Evolutionary conservation across 2,113 vertebrate genomes (phyloP).

Genomic region (Rissa tridactyla): DNA sequence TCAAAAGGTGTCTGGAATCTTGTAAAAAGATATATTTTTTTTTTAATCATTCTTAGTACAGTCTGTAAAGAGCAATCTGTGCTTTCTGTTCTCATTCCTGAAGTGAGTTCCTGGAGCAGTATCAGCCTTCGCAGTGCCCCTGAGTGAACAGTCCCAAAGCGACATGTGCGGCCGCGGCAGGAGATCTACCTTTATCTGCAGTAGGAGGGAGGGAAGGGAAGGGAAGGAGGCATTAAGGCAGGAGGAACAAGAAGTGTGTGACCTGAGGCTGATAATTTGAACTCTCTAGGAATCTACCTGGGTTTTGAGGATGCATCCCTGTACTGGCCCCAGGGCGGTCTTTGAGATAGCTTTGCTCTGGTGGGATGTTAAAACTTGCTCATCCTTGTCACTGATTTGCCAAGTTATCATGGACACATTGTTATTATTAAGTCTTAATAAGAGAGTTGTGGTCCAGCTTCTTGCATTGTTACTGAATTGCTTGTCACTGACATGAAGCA

Average conservation of each 20-base stretch:
- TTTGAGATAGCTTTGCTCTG: neutral
- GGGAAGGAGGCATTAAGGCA: no score
- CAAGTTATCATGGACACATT: accelerated
- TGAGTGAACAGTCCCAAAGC: neutral
- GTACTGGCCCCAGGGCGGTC: no score
- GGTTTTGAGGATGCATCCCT: neutral
- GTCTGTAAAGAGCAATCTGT: neutral
- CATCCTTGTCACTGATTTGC: neutral
- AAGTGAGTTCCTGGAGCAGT: accelerated
- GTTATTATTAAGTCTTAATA: neutral
- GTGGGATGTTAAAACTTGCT: neutral
- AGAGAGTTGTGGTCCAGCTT: neutral
- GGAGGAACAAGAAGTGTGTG: neutral
- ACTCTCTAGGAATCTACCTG: accelerated
- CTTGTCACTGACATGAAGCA: neutral
- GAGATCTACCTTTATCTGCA: neutral
- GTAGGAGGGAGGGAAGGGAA: neutral
- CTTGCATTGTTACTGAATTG: neutral
- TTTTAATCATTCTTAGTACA: neutral
- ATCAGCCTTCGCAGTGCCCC: neutral
- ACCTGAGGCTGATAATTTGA: neutral
- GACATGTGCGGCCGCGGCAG: accelerated
- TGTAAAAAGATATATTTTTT: neutral
- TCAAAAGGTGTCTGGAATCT: neutral
- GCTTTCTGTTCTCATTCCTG: neutral